Base-by-base conservation (phyloP, 2,888 invertebrate genomes). In the Tillus elongatus region DNA sequence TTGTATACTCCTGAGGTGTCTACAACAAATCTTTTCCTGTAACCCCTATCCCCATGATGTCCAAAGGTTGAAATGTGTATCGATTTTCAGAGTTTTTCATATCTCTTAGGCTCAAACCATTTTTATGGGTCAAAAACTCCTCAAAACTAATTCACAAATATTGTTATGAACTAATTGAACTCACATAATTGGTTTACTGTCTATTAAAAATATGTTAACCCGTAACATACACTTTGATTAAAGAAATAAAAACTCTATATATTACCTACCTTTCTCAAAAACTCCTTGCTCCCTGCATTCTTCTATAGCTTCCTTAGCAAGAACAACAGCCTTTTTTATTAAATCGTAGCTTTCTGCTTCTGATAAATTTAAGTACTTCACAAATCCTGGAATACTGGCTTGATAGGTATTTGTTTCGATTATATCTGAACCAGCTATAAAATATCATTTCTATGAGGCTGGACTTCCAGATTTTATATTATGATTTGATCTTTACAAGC, bases 381-480 rank as follows among this genome's bases (percentile, higher is more conserved):
- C 68, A 57, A 88, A 84, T 4, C 87, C 82, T 34, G 74, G 74
- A 39, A 80, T 69, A 32, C 81, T 82, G 3, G 87, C 82, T 67
- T 92, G 91, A 65, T 91, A 92, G 27, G 86, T 87, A 52, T 83
- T 82, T 28, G 89, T 89, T 56, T 80, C 74, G 50, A 92, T 78
- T 43, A 91, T 68, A 54, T 90, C 81, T 28, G 89, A 80, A 15
- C 91, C 91, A 56, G 83, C 86, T 75, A 29, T n/a, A 29, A 29
- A 29, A 4, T 8, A 19, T 19, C 4, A 8, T 8, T 19, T 19
- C 6, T 8, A 19, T 19, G 19, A 19, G 19, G 6, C 19, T 19
- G 6, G 19, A 8, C 19, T 8, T 4, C 8, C 4, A 4, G 19
- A 4, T 8, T 4, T 8, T 19, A 8, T 19, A 4, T 8, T 8